Evolutionary conservation across 2,888 invertebrate species (phyloP).

Genomic region (Tinea pellionella): DNA sequence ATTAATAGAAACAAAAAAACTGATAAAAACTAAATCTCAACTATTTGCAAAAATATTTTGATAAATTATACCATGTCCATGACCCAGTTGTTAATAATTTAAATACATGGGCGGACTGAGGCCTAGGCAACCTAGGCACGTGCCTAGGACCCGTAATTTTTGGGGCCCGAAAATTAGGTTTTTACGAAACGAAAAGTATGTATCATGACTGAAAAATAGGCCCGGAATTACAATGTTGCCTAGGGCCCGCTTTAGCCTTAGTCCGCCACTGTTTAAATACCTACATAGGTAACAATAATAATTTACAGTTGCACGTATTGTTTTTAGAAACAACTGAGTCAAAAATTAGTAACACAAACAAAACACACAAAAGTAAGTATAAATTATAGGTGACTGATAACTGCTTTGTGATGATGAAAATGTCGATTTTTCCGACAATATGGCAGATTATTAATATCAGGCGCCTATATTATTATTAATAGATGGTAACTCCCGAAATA

Average conservation of each 20-base stretch:
- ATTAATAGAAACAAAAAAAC: not conserved
- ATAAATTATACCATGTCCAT: too few relatives aligned
- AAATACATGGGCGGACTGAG: too few relatives aligned
- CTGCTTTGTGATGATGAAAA: not conserved
- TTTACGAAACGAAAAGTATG: too few relatives aligned
- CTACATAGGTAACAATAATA: too few relatives aligned
- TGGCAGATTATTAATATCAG: not conserved
- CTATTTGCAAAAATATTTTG: not conserved
- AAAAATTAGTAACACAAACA: not conserved
- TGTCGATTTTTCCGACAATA: conserved; percentile 3
- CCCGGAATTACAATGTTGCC: too few relatives aligned
- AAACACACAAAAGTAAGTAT: not conserved
- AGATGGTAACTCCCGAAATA: not conserved
- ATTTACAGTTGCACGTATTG: too few relatives aligned
- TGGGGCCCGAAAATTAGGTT: too few relatives aligned
- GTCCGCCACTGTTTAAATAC: too few relatives aligned
- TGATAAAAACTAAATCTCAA: not conserved
- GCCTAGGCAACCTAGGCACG: too few relatives aligned
- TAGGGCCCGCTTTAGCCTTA: too few relatives aligned
- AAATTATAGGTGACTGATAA: not conserved
- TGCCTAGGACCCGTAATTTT: too few relatives aligned
- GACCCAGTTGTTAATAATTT: not conserved
- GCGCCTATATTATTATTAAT: not conserved
- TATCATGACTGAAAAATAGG: too few relatives aligned
- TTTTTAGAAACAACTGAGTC: not conserved